A percentile compares a stretch with the other conserved stretches of the same genome.
phyloP scores from a whole-genome alignment of 2,113 vertebrate species.

The Amblyornis subalaris region DNA sequence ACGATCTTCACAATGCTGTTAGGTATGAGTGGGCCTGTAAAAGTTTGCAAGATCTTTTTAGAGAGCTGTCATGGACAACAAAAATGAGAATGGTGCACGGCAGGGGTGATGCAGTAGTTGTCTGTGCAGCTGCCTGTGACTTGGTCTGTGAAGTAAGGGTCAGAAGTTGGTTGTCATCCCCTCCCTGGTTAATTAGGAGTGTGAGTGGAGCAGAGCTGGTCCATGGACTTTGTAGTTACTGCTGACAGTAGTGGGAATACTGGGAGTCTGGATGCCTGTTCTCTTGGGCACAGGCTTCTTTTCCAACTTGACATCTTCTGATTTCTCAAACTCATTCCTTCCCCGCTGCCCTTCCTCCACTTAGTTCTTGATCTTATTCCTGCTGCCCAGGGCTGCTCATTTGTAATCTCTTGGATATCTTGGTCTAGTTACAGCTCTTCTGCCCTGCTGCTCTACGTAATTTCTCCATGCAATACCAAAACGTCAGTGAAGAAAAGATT shows the following conservation, averaged over 20 bases:
- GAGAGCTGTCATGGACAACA: neutral
- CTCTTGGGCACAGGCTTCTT: neutral
- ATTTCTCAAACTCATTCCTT: neutral
- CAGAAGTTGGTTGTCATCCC: neutral
- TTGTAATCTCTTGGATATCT: neutral
- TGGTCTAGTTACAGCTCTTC: neutral
- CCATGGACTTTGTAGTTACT: rapidly evolving
- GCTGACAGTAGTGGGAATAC: neutral
- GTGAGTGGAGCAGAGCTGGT: neutral
- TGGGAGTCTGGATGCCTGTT: neutral
- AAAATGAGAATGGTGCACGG: rapidly evolving
- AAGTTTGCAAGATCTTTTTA: neutral
- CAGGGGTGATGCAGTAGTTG: neutral
- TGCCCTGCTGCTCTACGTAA: neutral
- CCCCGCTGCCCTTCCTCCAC: neutral
- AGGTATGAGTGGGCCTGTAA: neutral
- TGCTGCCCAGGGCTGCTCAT: neutral
- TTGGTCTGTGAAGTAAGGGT: neutral
- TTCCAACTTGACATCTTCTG: neutral
- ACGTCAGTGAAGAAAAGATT: neutral
- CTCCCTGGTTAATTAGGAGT: neutral
- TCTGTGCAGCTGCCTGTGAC: neutral
- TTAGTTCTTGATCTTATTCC: neutral
- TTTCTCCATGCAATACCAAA: neutral
- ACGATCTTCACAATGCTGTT: neutral